Evolutionary conservation across 2,797 vertebrate species (phyloP), one percentile per base, ranked within the genome.

Genomic region (Nannoperca obscura): DNA sequence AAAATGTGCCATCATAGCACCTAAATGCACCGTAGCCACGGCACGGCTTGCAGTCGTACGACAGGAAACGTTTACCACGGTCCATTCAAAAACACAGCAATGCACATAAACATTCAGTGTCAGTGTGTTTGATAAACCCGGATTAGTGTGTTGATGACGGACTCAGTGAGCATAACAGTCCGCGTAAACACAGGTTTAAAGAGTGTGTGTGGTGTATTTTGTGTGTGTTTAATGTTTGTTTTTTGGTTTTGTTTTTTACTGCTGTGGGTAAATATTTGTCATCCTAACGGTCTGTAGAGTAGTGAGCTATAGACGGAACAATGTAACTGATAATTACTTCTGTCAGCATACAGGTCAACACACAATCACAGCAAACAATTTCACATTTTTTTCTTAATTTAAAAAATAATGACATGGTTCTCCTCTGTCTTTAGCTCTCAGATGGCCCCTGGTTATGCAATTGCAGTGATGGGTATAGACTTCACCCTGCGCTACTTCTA

Each of bases 401-500:
- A n/a, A n/a, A n/a, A n/a, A n/a, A n/a, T n/a, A n/a, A n/a, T n/a
- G n/a, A n/a, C n/a, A n/a, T n/a, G n/a, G n/a, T n/a, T n/a, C n/a
- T n/a, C n/a, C n/a, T n/a, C n/a, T n/a, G n/a, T n/a, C 1, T 82
- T 14, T 71, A 99, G 98, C 72, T 93, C 96, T 34, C 97, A 97
- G 91, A 95, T 97, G 93, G 97, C 97, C 67, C 86, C 97, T 17
- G 98, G 98, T 38, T 97, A 97, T 60, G 97, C 98, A 0, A 95
- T 99, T 52, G 97, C 98, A 0, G 98, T 99, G 62, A 99, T 99
- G 98, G 98, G 98, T 54, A 98, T 99, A 0, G 98, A 99, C 93
- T 99, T 99, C 91, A 99, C 98, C 2, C 95, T 99, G 2, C 93
- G 98, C 15, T 99, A 99, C 92, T 99, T 99, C 94, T 99, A 99